Conservation (phyloP, 2,113 vertebrate genomes). For the Hypomesus transpacificus region DNA sequence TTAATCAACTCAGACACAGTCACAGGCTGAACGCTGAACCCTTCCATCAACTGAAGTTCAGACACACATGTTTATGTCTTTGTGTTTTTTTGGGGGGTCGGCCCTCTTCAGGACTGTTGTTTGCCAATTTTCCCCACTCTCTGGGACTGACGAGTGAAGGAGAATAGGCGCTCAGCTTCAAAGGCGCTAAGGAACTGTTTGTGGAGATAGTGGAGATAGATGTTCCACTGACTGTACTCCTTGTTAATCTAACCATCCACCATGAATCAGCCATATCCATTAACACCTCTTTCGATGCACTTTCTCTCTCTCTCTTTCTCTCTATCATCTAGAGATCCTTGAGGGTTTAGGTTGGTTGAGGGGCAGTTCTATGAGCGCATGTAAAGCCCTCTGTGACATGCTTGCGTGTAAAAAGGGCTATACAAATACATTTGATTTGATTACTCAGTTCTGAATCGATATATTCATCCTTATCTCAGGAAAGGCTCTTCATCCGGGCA, state of each 20-base stretch:
- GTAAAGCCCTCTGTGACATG: too few species aligned
- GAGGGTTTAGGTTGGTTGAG: too few species aligned
- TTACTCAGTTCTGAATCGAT: conserved; percentile 36
- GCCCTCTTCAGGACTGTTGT: conserved; percentile 32
- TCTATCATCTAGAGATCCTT: too few species aligned
- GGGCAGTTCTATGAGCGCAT: too few species aligned
- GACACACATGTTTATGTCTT: neutral
- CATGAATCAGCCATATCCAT: conserved; percentile 8
- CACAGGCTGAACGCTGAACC: neutral
- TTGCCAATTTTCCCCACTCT: conserved; percentile 46
- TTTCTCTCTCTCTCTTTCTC: conserved; percentile 8
- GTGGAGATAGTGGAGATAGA: conserved; percentile 42
- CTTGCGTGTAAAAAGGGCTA: too few species aligned
- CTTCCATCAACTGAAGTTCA: neutral
- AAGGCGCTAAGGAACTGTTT: conserved; percentile 33
- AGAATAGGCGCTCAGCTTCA: conserved; percentile 31
- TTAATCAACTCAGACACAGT: neutral
- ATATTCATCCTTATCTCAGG: conserved; percentile 28
- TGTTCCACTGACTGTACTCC: neutral
- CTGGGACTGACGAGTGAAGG: conserved; percentile 37
- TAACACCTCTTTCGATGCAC: conserved; percentile 34
- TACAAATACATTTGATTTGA: too few species aligned
- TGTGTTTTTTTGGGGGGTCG: conserved; percentile 14
- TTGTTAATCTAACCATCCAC: conserved; percentile 21
- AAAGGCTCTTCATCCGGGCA: conserved; percentile 44